These are phyloP conservation scores for Chrysaora quinquecirrha DNA, from an alignment of 30 jellyfish, hydroid and myxozoan genomes.

Conservation along the genomic window DNA sequence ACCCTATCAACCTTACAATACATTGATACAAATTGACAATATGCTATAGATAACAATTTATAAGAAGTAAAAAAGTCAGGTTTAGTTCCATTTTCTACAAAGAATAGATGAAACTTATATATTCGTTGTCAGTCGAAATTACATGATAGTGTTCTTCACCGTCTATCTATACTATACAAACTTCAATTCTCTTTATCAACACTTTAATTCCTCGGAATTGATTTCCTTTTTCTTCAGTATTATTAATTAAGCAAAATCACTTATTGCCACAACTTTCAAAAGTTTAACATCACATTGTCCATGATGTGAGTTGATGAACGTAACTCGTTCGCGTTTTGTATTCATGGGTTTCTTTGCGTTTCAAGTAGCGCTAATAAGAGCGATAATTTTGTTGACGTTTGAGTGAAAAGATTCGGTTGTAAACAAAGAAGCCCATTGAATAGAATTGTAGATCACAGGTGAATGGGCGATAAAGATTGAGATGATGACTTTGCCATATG, in stretches of 20 bases:
- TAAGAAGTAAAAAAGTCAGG: no score
- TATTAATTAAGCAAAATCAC: background rate
- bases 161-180: no score
- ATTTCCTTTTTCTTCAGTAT: background rate
- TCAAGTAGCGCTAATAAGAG: background rate
- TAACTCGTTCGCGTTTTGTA: background rate
- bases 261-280: background rate
- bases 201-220: background rate
- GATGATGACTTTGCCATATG: background rate
- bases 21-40: no score
- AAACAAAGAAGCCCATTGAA: background rate
- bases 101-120: no score
- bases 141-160: no score
- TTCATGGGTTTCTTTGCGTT: background rate
- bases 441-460: background rate
- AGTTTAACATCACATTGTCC: background rate
- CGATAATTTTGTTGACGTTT: background rate
- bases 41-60: no score
- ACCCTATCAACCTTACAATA: no score
- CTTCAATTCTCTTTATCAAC: background rate
- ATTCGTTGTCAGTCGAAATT: no score
- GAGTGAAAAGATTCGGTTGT: background rate
- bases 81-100: no score
- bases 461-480: background rate
- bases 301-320: no score